A percentile compares a stretch with the other conserved stretches of the same genome.
phyloP scores from a whole-genome alignment of 2,888 invertebrate species.

The Ophioninae sp. region DNA sequence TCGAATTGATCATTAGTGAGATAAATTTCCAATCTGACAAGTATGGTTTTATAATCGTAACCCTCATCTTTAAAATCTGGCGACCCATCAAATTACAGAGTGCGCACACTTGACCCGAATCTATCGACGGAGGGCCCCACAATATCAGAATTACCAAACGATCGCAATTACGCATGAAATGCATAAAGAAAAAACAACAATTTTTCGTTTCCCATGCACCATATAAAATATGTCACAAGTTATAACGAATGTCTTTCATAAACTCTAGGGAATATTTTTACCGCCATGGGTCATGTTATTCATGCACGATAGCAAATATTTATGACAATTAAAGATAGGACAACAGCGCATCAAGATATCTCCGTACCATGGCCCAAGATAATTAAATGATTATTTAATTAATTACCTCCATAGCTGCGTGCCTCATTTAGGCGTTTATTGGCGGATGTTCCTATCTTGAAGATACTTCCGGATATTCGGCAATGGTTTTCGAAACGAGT shows the following conservation, averaged over 20 bases:
- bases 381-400: conserved; percentile 40
- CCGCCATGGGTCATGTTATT: no score
- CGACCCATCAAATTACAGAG: no score
- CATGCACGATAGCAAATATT: not conserved
- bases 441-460: conserved; percentile 17
- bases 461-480: not conserved
- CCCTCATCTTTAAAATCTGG: no score
- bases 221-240: no score
- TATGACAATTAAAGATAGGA: conserved; percentile 20
- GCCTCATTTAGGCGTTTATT: conserved; percentile 69
- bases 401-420: conserved; percentile 73
- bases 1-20: no score
- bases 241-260: no score
- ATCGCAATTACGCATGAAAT: not conserved
- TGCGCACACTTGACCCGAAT: no score
- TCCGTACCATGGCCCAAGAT: not conserved
- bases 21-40: no score
- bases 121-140: not conserved
- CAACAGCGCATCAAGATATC: not conserved
- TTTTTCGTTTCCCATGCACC: no score
- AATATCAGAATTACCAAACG: not conserved
- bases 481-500: not conserved
- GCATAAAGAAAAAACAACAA: not conserved
- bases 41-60: no score
- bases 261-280: no score